phyloP scores from a whole-genome alignment of 2,113 vertebrate genomes.

The Donacobius atricapilla region DNA sequence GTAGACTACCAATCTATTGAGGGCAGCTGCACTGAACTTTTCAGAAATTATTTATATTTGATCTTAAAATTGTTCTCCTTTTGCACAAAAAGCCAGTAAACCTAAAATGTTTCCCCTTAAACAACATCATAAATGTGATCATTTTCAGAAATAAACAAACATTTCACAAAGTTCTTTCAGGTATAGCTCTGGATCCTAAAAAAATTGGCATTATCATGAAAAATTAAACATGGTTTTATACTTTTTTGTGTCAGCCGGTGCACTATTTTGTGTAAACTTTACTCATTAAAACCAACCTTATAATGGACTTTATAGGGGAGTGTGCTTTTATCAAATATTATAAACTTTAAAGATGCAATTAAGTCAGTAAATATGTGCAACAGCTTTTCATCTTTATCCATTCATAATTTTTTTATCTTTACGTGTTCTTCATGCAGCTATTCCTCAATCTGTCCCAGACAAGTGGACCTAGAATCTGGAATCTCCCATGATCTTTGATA shows the following conservation, averaged over 20 bases:
- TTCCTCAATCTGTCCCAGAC: neutral
- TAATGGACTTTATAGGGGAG: neutral
- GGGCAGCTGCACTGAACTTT: neutral
- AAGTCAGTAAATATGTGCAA: neutral
- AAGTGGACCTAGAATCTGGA: neutral
- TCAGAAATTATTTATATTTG: neutral
- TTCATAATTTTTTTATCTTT: neutral
- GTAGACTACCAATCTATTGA: neutral
- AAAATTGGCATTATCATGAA: neutral
- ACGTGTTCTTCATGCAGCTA: neutral
- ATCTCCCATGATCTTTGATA: neutral
- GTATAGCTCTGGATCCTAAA: neutral
- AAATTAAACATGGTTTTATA: neutral
- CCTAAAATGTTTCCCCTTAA: neutral
- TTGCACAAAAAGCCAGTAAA: neutral
- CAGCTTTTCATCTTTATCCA: neutral
- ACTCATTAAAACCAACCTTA: neutral
- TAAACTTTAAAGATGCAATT: neutral
- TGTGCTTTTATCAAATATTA: neutral
- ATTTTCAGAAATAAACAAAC: neutral
- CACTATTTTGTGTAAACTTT: neutral
- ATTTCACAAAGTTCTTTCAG: neutral
- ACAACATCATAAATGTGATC: neutral
- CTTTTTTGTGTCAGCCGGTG: neutral
- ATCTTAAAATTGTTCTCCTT: neutral